Evolutionary conservation across 2,113 vertebrate genomes (phyloP), one percentile per base, ranked within the genome.

Genomic region (Pleuronectes platessa): DNA sequence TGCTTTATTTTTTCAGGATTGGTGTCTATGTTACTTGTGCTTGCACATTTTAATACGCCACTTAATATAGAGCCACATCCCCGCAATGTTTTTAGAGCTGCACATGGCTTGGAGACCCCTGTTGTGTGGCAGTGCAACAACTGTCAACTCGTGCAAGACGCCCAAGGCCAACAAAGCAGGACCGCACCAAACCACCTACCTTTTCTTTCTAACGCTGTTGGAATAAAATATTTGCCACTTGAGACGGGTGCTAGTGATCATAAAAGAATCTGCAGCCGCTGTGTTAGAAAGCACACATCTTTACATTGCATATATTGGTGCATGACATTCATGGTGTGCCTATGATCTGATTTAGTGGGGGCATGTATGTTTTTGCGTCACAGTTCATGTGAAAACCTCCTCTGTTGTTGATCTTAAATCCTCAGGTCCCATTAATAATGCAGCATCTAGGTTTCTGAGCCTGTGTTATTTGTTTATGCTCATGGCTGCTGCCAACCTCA

Each of bases 401-500:
- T 13, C 42, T 26, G 20, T 51, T 5, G 42, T 17, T 61, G 37
- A 64, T 71, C 58, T 60, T 61, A 40, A 68, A 81, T 68, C 71
- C 59, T 69, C 64, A 65, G 68, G 76, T 10, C 11, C 21, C 40
- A 92, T 94, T 76, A 92, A 92, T 92, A 90, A 93, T 93, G 82
- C 79, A 94, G 35, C 55, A 72, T 72, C 75, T 72, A 58, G 7
- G 58, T 76, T 75, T 71, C 31, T 37, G 42, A 53, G 53, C 12
- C n/a, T 24, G 45, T 71, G 76, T 71, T 87, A 85, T 91, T 80
- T 93, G 90, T 93, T 92, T 86, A 88, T 78, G 93, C 92, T 91
- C 55, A 54, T 90, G 84, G 90, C 87, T 89, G 79, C 12, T 78
- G 78, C 70, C 75, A 55, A 70, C 78, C 90, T 92, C 88, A 90